Base-by-base conservation (phyloP, 1,140 invertebrate genomes). In the Halictus rubicundus region DNA sequence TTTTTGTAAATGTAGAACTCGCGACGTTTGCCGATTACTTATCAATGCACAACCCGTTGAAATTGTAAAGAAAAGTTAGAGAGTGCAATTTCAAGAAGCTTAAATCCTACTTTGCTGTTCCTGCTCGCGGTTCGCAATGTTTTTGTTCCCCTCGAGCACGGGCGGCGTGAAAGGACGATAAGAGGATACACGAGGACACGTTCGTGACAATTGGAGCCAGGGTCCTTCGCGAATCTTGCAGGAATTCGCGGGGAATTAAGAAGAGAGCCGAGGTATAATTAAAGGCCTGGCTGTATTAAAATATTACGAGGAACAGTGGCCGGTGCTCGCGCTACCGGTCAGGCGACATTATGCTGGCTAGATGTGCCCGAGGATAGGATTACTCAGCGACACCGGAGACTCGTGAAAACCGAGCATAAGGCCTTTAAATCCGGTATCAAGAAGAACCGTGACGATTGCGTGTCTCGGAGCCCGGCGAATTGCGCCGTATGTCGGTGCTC, bases 301-400 rank as follows among this genome's bases (percentile, higher is more conserved):
- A 71, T 64, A 42, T 65, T 25, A 52, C 68, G 37, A 57, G 69
- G 60, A 27, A 77, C 46, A 63, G 66, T 52, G 32, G 69, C 64
- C 60, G 42, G 14, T 83, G 66, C 84, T 88, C 72, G 84, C 69
- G 87, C 84, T 90, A 89, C 89, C 87, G 87, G 90, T 91, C 88
- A 83, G 83, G 80, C 86, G 83, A 88, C 88, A 86, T 87, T 88
- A 86, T 86, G 88, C 78, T 83, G 85, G 83, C 87, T 87, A 84
- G 87, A 90, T 87, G 86, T 87, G 84, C 82, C 80, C 73, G 74
- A 52, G 86, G 87, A 90, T 91, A 90, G 87, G 86, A 90, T 90
- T 90, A 90, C 89, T 90, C 87, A 84, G 82, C 85, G 89, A 89
- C 88, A 91, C 83, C 88, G 86, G 90, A 90, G 87, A 90, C 90